phyloP scores from a whole-genome alignment of 1,140 invertebrate genomes.

The Ips typographus region DNA sequence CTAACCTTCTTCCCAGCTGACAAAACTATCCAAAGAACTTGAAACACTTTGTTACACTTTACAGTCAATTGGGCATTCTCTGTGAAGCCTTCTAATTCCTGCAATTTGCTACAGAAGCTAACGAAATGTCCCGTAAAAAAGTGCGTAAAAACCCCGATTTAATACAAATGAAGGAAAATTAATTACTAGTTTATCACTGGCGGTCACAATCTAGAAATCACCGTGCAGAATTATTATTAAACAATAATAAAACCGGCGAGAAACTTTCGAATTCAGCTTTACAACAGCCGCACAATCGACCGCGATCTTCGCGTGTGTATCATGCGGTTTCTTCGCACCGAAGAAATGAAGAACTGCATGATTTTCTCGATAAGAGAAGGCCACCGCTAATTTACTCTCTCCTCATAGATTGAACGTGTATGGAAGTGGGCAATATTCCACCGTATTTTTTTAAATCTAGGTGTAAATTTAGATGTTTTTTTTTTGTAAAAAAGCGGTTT shows the following conservation, averaged over 20 bases:
- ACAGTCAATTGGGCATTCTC: slow-evolving; percentile 15
- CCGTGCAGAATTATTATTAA: too few relatives aligned
- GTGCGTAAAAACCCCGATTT: too few relatives aligned
- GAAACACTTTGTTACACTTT: slow-evolving; percentile 11
- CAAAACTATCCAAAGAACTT: slow-evolving; percentile 12
- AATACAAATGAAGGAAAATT: too few relatives aligned
- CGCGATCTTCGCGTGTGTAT: background rate
- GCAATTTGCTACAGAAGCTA: background rate
- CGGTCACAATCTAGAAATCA: too few relatives aligned
- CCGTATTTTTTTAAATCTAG: too few relatives aligned
- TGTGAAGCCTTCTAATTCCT: background rate
- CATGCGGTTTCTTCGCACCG: slow-evolving; percentile 18
- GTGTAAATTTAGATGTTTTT: too few relatives aligned
- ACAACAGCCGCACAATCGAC: too few relatives aligned
- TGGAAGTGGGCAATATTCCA: too few relatives aligned
- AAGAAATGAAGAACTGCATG: slow-evolving; percentile 11
- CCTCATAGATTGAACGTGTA: background rate
- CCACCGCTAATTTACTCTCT: slow-evolving; percentile 16
- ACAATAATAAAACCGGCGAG: too few relatives aligned
- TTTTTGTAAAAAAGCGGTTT: too few relatives aligned
- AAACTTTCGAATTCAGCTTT: too few relatives aligned
- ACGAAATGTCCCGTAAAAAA: background rate
- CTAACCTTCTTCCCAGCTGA: slow-evolving; percentile 14
- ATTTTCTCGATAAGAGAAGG: slow-evolving; percentile 20
- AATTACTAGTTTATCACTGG: too few relatives aligned